Conservation (phyloP, 2,888 invertebrate species). For the Heliconius charithonia region DNA sequence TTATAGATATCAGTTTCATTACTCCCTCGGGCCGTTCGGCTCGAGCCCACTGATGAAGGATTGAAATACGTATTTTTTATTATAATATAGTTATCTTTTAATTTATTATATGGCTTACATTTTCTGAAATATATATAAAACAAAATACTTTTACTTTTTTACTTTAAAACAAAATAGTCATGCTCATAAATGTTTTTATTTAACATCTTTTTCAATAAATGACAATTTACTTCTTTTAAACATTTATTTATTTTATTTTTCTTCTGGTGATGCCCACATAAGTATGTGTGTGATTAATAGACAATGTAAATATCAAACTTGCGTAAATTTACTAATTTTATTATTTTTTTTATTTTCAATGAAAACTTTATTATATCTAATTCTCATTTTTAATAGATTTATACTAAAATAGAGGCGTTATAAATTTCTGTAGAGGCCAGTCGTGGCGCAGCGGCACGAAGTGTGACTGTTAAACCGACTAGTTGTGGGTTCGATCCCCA, state of each 20-base stretch:
- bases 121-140: neutral
- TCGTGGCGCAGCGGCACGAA: too few relatives aligned
- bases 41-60: constrained; percentile 19
- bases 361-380: neutral
- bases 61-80: constrained; percentile 21
- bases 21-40: constrained; percentile 15
- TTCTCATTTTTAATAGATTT: neutral
- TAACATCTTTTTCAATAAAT: neutral
- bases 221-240: too few relatives aligned
- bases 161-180: neutral
- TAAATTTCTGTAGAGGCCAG: neutral
- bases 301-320: neutral
- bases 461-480: too few relatives aligned
- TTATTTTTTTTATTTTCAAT: neutral
- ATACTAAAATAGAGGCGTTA: neutral
- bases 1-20: constrained; percentile 17
- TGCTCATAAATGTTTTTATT: neutral
- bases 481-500: too few relatives aligned
- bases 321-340: neutral
- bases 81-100: neutral
- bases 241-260: too few relatives aligned
- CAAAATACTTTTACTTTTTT: too few relatives aligned
- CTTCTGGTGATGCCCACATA: too few relatives aligned
- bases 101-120: neutral
- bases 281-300: too few relatives aligned